A percentile compares a stretch with the other conserved stretches of the same genome.
Conservation (phyloP, 2,113 vertebrate species). For the rat (Rattus norvegicus) region GRCr8 NC_086034.1:90631001-90631500, state of each 20-base stretch:
- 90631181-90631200: neutral
- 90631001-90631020: neutral
- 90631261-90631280: neutral
- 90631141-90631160: no score
- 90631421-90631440: neutral
- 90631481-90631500: neutral
- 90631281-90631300: neutral
- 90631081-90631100: no score
- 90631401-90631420: neutral
- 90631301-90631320: constrained; percentile 28
- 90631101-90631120: no score
- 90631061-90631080: no score
- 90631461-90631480: neutral
- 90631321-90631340: neutral
- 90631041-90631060: neutral
- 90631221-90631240: neutral
- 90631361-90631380: neutral
- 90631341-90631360: neutral
- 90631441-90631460: neutral
- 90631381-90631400: neutral
- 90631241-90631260: neutral
- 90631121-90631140: no score
- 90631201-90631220: neutral
- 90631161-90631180: neutral
- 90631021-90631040: neutral